Evolutionary conservation across 2,797 vertebrate species (phyloP).

Genomic region (Nasua narica): DNA sequence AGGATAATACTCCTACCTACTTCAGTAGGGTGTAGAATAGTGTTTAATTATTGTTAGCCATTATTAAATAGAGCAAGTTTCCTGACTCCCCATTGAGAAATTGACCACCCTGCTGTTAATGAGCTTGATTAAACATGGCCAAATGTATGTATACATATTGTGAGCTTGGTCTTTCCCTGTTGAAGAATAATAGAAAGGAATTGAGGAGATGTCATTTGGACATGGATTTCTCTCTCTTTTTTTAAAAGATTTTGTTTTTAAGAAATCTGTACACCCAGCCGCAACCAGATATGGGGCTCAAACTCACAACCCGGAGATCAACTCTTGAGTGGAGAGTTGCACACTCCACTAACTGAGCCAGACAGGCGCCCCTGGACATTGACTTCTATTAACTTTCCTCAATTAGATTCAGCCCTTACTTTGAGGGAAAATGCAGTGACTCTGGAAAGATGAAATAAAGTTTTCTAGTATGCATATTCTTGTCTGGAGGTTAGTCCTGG

Average conservation of each 20-base stretch:
- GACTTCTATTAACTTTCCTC: neutral
- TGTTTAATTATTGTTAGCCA: neutral
- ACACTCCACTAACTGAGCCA: neutral
- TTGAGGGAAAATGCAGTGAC: neutral
- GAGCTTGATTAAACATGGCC: neutral
- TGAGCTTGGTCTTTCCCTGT: neutral
- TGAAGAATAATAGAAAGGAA: neutral
- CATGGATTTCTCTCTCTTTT: neutral
- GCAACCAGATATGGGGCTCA: neutral
- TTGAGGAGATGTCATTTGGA: neutral
- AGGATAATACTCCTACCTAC: neutral
- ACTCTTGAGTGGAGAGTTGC: neutral
- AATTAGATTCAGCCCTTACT: neutral
- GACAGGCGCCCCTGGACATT: neutral
- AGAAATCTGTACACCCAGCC: neutral
- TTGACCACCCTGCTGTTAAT: neutral
- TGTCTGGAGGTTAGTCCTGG: slow-evolving; percentile 36
- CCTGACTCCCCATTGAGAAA: neutral
- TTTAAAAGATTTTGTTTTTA: neutral
- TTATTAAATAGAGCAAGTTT: neutral
- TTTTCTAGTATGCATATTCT: slow-evolving; percentile 16
- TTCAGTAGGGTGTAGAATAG: neutral
- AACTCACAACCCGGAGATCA: neutral
- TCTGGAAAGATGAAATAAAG: neutral
- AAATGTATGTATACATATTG: neutral